Evolutionary conservation across 92 coral and sea anemone genomes (phyloP).

Genomic region (Epizoanthus ramosus): DNA sequence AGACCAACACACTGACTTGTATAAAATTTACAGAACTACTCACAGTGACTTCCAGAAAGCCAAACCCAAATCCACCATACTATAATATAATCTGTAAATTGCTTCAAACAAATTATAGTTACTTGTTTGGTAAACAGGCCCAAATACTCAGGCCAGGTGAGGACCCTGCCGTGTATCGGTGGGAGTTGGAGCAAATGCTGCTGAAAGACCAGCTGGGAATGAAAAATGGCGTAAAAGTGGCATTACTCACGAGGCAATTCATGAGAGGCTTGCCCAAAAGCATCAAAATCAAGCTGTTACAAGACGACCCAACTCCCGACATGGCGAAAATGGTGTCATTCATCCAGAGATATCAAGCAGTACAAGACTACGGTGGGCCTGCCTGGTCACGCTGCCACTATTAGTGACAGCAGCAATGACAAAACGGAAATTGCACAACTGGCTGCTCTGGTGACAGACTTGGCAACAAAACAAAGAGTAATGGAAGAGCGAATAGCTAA

Average conservation of each 20-base stretch:
- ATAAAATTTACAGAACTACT: no score
- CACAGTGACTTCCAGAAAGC: no score
- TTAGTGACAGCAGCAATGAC: background rate
- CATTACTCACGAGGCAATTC: constrained; percentile 46
- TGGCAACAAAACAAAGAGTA: constrained; percentile 32
- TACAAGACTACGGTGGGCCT: constrained; percentile 29
- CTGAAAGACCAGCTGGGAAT: constrained; percentile 25
- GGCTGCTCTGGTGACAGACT: constrained; percentile 35
- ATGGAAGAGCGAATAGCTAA: constrained; percentile 16
- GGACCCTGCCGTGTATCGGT: constrained; percentile 29
- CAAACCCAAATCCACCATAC: no score
- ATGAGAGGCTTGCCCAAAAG: constrained; percentile 52
- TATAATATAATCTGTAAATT: no score
- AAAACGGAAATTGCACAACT: constrained; percentile 17
- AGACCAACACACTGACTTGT: no score
- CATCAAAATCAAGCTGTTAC: constrained; percentile 44
- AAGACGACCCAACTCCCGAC: constrained; percentile 53
- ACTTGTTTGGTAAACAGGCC: no score
- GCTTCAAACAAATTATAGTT: no score
- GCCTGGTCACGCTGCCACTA: background rate
- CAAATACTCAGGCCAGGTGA: constrained; percentile 37
- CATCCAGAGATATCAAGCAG: constrained; percentile 45
- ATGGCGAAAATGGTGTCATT: constrained; percentile 45
- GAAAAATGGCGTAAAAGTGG: constrained; percentile 6
- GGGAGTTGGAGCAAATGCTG: constrained; percentile 32